A percentile compares a stretch with the other conserved stretches of the same genome.
Conservation (phyloP, 2,888 invertebrate genomes). For the Leucania comma region DNA sequence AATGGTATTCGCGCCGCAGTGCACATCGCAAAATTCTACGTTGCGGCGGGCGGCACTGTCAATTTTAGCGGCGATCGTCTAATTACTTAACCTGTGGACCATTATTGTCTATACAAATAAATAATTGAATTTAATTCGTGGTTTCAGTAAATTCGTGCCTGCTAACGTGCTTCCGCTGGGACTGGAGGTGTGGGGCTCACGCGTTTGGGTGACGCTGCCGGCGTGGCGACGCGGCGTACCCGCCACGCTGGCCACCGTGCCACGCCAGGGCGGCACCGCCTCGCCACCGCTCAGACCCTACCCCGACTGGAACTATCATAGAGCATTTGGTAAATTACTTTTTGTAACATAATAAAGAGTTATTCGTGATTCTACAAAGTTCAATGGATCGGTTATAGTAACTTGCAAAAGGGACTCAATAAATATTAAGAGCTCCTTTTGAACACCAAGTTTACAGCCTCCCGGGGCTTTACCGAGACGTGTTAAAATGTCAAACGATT, state of each 20-base stretch:
- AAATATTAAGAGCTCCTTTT: too few relatives aligned
- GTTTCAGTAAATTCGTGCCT: slow-evolving; percentile 91
- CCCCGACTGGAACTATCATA: slow-evolving; percentile 94
- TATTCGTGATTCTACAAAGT: not conserved
- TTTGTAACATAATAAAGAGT: not conserved
- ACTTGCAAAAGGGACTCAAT: too few relatives aligned
- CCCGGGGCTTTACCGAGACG: too few relatives aligned
- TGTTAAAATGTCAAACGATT: too few relatives aligned
- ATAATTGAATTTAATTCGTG: slow-evolving; percentile 4
- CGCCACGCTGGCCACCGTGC: slow-evolving; percentile 93
- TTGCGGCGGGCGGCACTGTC: too few relatives aligned
- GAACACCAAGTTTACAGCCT: too few relatives aligned
- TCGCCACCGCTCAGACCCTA: slow-evolving; percentile 93
- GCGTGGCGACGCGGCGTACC: slow-evolving; percentile 95
- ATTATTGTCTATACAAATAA: not conserved
- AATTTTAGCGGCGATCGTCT: too few relatives aligned
- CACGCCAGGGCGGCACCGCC: slow-evolving; percentile 88
- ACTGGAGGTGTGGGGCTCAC: slow-evolving; percentile 92
- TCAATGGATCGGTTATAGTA: not conserved
- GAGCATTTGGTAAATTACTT: slow-evolving; percentile 84
- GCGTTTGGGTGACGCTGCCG: slow-evolving; percentile 94
- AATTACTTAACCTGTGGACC: too few relatives aligned
- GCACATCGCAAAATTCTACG: too few relatives aligned
- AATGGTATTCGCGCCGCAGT: too few relatives aligned
- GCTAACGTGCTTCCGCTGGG: slow-evolving; percentile 94